Conservation (phyloP, 2,888 invertebrate species). For the Eristalis tenax region DNA sequence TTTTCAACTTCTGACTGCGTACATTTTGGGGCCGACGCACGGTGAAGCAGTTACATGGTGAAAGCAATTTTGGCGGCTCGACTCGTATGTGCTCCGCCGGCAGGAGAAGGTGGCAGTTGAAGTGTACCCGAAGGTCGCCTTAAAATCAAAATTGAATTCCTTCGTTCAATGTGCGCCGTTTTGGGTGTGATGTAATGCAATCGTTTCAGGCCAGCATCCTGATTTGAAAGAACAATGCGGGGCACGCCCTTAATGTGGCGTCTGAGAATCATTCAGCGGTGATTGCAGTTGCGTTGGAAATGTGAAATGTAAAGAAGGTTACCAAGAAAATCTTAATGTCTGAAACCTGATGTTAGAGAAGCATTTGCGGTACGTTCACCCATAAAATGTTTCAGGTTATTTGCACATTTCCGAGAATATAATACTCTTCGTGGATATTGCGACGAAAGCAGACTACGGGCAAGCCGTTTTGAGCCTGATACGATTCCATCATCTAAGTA, state of each 20-base stretch:
- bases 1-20: conserved; percentile 41
- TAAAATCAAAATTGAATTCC: conserved; percentile 67
- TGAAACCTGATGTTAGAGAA: neutral
- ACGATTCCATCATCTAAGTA: too few species aligned
- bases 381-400: neutral
- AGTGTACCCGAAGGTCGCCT: conserved; percentile 42
- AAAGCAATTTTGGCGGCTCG: conserved; percentile 16
- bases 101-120: neutral
- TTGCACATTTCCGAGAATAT: neutral
- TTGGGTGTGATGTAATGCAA: conserved; percentile 39
- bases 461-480: too few species aligned
- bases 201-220: conserved; percentile 29
- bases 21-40: too few species aligned
- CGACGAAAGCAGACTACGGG: too few species aligned
- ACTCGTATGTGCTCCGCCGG: neutral
- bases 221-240: conserved; percentile 52
- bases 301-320: neutral
- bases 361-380: neutral
- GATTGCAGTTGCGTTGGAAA: conserved; percentile 36
- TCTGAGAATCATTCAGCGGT: conserved; percentile 23
- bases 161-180: conserved; percentile 7
- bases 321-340: neutral
- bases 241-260: conserved; percentile 35
- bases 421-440: too few species aligned
- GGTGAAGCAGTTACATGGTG: neutral